Conservation (phyloP, 2,797 vertebrate genomes). For the Rhinogobio ventralis region DNA sequence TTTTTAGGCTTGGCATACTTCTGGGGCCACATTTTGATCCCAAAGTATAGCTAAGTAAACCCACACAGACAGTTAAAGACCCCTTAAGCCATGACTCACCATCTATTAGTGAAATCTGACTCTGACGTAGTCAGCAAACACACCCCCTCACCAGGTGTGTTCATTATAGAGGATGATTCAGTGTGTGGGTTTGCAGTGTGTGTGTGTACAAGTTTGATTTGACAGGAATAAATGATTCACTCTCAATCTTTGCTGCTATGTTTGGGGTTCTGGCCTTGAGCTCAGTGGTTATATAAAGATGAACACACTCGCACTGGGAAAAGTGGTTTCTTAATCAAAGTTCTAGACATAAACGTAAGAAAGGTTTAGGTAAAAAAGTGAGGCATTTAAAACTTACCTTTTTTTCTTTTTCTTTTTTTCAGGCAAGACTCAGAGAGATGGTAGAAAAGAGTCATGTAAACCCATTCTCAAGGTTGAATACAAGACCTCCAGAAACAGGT, state of each 20-base stretch:
- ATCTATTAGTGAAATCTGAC: conserved; percentile 44
- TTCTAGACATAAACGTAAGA: not conserved
- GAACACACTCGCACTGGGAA: not conserved
- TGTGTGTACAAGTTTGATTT: conserved; percentile 30
- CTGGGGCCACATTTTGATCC: conserved; percentile 2
- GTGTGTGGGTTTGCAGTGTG: conserved; percentile 28
- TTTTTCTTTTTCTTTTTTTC: conserved; percentile 56
- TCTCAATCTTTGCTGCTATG: conserved; percentile 37
- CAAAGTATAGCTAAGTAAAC: conserved; percentile 19
- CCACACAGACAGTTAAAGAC: conserved; percentile 20
- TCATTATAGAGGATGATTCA: conserved; percentile 41
- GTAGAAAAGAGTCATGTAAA: conserved; percentile 97
- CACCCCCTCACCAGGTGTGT: conserved; percentile 42
- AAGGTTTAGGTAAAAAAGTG: not conserved
- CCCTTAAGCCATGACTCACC: conserved; percentile 45
- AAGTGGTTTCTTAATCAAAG: conserved; percentile 15
- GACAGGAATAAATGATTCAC: conserved; percentile 46
- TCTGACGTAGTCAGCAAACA: conserved; percentile 35
- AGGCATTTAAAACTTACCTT: not conserved
- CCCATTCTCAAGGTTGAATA: conserved; percentile 98
- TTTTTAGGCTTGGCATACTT: not conserved
- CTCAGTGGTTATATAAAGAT: conserved; percentile 34
- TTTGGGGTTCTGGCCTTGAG: conserved; percentile 34
- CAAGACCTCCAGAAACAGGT: conserved; percentile 95
- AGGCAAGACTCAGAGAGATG: conserved; percentile 95